Base-by-base conservation (phyloP, 2,888 invertebrate genomes). In the Zaprionus obscuricornis region DNA sequence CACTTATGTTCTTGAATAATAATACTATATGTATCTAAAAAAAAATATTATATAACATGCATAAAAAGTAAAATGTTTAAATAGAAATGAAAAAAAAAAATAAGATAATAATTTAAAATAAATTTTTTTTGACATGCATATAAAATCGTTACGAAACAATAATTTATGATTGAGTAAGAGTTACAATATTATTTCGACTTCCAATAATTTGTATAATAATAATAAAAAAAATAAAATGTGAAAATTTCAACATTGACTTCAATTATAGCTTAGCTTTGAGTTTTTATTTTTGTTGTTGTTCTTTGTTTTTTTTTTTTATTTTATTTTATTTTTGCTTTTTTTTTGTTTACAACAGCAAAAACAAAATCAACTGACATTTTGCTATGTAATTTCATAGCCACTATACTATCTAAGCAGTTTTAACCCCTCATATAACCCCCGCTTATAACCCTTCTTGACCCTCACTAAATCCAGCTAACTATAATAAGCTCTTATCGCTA, bases 401-500 rank as follows among this genome's bases (percentile, higher is more conserved):
- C 22, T 27, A 10, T 50, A 54, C 54, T 50, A 60, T 56, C 59
- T 22, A 36, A 16, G 20, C 34, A 24, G 24, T 26, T 33, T 45
- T 33, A 37, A 51, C 52, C 58, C 24, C 51, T 39, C 29, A 22
- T 45, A n/a, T 27, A 40, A 36, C 46, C 46, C 24, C 27, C n/a
- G n/a, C 27, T 7, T 18, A 14, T 55, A 40, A 42, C 45, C 62
- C 47, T 20, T 17, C 22, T 2, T 40, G 13, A 24, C 36, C 36
- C 18, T n/a, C n/a, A n/a, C n/a, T n/a, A n/a, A n/a, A n/a, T n/a
- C 18, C 57, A 47, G 49, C 43, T 57, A 39, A 42, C 43, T 45
- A 59, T 43, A 43, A 60, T 45, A 63, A 46, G 52, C 72, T 66
- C 74, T 74, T 85, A 81, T 81, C 85, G 59, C 14, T 10, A n/a